Evolutionary conservation across 2,888 invertebrate species (phyloP).

Genomic region (Diplazon laetatorius): DNA sequence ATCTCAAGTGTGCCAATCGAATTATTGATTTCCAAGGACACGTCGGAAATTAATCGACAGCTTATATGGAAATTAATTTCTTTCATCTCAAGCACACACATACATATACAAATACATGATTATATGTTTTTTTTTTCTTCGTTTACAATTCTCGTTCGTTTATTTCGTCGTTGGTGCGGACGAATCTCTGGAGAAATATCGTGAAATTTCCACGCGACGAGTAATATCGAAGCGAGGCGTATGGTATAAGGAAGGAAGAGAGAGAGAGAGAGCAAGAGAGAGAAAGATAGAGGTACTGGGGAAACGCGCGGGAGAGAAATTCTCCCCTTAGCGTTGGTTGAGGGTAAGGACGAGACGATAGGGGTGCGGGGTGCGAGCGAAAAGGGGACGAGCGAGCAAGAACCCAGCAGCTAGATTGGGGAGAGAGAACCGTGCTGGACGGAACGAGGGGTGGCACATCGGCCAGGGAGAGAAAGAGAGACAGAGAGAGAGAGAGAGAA

Average conservation of each 20-base stretch:
- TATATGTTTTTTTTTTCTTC: conserved; percentile 3
- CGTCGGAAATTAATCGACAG: background rate
- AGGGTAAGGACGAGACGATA: conserved; percentile 53
- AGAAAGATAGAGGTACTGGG: too few species aligned
- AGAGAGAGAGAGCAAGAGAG: too few species aligned
- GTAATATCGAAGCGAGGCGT: conserved; percentile 66
- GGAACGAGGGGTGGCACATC: conserved; percentile 53
- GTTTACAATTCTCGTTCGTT: conserved; percentile 44
- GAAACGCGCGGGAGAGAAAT: conserved; percentile 70
- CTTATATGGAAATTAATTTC: conserved; percentile 56
- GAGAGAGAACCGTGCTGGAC: conserved; percentile 51
- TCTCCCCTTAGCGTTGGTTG: conserved; percentile 67
- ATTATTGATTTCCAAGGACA: background rate
- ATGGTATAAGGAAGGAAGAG: conserved; percentile 48
- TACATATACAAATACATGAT: too few species aligned
- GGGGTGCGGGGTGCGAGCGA: conserved; percentile 50
- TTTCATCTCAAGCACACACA: conserved; percentile 41
- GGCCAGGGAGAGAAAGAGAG: too few species aligned
- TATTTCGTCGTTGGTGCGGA: conserved; percentile 57
- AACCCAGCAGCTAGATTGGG: conserved; percentile 51
- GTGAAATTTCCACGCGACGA: conserved; percentile 72
- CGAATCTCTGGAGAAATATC: conserved; percentile 75
- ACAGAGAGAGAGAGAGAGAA: conserved; percentile 43
- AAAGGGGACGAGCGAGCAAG: conserved; percentile 42
- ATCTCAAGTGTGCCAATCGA: background rate